phyloP scores from a whole-genome alignment of 2,888 invertebrate species.

The Drosophila pseudotalamancana region DNA sequence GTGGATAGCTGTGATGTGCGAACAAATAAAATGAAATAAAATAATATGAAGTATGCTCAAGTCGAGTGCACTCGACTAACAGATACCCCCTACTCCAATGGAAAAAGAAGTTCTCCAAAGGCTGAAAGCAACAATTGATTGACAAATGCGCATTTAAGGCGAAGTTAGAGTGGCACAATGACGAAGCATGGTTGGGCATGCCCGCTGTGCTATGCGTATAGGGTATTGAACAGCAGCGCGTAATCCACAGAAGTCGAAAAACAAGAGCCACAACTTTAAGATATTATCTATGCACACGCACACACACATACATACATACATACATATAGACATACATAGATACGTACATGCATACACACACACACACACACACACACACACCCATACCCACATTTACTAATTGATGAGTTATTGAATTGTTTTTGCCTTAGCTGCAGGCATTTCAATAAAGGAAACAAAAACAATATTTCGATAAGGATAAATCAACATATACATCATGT shows the following conservation, averaged over 20 bases:
- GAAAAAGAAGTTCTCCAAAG: too few species aligned
- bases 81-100: not conserved
- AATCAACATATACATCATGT: too few species aligned
- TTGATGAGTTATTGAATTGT: conserved; percentile 10
- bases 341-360: not conserved
- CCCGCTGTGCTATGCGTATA: not conserved
- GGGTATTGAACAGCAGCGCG: not conserved
- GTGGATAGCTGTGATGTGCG: not conserved
- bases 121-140: not conserved
- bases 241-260: too few species aligned
- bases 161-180: too few species aligned
- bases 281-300: not conserved
- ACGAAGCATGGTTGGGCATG: not conserved
- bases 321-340: not conserved
- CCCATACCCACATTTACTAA: not conserved
- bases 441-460: not conserved
- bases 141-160: not conserved
- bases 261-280: not conserved
- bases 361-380: not conserved
- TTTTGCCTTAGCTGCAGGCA: not conserved
- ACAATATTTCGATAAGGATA: not conserved
- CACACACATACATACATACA: not conserved
- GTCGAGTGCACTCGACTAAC: not conserved
- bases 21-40: not conserved
- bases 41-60: not conserved